Conservation (phyloP, 2,888 invertebrate species). For the Caenorhabditis sp. region DNA sequence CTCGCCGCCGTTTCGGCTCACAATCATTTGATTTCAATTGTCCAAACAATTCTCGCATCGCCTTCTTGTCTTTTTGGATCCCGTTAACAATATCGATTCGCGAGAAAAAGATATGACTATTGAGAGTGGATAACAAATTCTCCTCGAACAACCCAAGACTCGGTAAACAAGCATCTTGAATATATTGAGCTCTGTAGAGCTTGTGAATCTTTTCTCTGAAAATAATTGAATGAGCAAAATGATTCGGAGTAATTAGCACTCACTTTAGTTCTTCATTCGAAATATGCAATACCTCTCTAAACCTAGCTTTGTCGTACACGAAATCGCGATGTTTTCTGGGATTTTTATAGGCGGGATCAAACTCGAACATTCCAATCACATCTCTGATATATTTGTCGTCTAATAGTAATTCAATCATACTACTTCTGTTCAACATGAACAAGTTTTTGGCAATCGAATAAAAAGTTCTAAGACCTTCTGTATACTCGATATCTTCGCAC, state of each 20-base stretch:
- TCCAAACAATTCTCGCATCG: conserved; percentile 91
- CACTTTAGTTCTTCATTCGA: conserved; percentile 86
- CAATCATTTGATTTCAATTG: conserved; percentile 89
- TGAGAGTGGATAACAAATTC: conserved; percentile 94
- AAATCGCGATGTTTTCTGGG: conserved; percentile 87
- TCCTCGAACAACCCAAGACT: conserved; percentile 99
- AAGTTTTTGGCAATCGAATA: conserved; percentile 93
- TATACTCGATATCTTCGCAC: conserved; percentile 95
- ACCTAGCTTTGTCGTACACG: conserved; percentile 85
- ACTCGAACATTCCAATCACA: conserved; percentile 94
- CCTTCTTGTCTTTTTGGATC: conserved; percentile 95
- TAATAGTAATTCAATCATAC: conserved; percentile 85
- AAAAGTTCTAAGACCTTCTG: conserved; percentile 86
- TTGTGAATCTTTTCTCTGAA: conserved; percentile 91
- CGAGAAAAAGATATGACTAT: conserved; percentile 99
- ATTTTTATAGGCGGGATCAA: conserved; percentile 79
- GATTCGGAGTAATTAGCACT: too few relatives aligned
- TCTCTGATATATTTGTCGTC: conserved; percentile 74
- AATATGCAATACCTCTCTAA: conserved; percentile 82
- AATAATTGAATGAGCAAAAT: not conserved
- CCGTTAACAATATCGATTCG: conserved; percentile 98
- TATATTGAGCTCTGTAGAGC: conserved; percentile 98
- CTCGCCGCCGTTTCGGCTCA: conserved; percentile 84
- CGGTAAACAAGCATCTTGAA: conserved; percentile 93
- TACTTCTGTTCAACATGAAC: conserved; percentile 94